These are phyloP conservation scores for Heliconius himera DNA, from an alignment of 1,140 invertebrate species.

Conservation along the genomic window DNA sequence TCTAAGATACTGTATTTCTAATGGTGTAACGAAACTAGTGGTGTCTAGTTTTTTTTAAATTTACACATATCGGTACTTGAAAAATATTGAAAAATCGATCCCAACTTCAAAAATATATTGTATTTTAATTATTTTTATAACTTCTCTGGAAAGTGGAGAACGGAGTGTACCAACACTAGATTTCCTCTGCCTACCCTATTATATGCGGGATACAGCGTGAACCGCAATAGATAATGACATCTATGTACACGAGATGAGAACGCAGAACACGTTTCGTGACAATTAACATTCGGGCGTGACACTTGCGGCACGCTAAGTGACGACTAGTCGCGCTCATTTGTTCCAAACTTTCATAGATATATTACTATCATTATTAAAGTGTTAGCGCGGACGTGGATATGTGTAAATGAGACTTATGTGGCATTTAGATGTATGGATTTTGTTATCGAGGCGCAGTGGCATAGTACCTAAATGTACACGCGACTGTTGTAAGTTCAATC, in stretches of 20 bases:
- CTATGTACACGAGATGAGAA: neutral
- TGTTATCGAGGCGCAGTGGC: neutral
- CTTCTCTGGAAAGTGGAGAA: no score
- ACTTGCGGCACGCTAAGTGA: constrained; percentile 17
- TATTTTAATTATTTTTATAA: no score
- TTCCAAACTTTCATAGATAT: constrained; percentile 22
- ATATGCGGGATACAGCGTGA: no score
- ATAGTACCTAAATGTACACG: neutral
- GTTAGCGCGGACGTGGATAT: neutral
- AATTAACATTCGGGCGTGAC: constrained; percentile 2
- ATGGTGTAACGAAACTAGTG: no score
- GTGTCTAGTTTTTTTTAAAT: no score
- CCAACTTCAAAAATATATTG: no score
- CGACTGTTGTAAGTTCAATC: neutral
- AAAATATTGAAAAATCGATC: no score
- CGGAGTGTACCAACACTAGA: no score
- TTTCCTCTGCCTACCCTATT: no score
- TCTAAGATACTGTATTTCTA: no score
- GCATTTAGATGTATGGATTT: neutral
- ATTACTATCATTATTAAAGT: constrained; percentile 22
- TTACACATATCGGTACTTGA: no score
- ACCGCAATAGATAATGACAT: neutral
- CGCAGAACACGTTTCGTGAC: constrained; percentile 6
- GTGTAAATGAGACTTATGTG: neutral
- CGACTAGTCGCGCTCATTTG: constrained; percentile 17